Evolutionary conservation across 2,888 invertebrate genomes (phyloP), one percentile per base, ranked within the genome.

Genomic region (Odontocolon sp.): DNA sequence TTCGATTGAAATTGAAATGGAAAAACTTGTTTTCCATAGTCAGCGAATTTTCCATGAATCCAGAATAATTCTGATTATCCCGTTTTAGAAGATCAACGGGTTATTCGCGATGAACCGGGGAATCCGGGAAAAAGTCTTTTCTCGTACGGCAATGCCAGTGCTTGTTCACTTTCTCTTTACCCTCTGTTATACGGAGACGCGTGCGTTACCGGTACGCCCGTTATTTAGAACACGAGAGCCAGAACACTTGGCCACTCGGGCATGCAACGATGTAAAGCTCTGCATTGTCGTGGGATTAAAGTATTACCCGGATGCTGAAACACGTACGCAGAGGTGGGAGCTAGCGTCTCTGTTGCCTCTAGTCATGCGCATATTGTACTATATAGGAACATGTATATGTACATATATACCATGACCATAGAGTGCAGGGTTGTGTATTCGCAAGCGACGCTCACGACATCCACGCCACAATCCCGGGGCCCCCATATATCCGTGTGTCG

Each of bases 231-330:
- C 66, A 66, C 79, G 59, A 67, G 54, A 59, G 42, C 52, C 59
- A 56, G 14, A 68, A 52, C 64, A 38, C 45, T 72, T 36, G 76
- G 59, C 59, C 59, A 68, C 59, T 72, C 56, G 54, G 54, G 68
- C 59, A 59, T 50, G 26, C 52, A 40, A 54, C 73, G 57, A 78
- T 50, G 70, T 56, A 79, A 81, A 82, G 81, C 81, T 80, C 69
- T 70, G 75, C 77, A 81, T 81, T 81, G 80, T 82, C 77, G 74
- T 50, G 68, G 80, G 82, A 83, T 84, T 84, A 84, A 81, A 80
- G 83, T 78, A 81, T 82, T 82, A 68, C 45, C 16, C 50, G 63
- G 73, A 72, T 68, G 67, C 56, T 47, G 33, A 64, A 61, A 66
- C 66, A 72, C 66, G 63, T 67, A 72, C 52, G 26, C 50, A 68